A percentile compares a stretch with the other conserved stretches of the same genome.
These are phyloP conservation scores for Sinotaia quadrata DNA, from an alignment of 2,888 invertebrate species.

Conservation along the genomic window DNA sequence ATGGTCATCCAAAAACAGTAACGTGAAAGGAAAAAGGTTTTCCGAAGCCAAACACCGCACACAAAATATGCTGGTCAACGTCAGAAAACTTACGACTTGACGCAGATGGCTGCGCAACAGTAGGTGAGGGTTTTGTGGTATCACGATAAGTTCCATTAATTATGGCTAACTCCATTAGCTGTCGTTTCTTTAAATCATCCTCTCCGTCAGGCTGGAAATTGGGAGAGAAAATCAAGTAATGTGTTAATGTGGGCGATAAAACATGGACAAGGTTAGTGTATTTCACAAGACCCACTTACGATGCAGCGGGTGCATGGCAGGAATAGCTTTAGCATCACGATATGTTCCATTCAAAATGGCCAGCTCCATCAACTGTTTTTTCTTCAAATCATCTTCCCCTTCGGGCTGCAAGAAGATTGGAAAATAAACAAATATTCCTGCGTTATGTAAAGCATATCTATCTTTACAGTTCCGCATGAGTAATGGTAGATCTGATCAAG, in stretches of 20 bases:
- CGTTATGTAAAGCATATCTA: too few relatives aligned
- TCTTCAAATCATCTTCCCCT: constrained; percentile 99
- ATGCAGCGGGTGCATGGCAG: constrained; percentile 44
- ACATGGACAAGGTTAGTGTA: constrained; percentile 4
- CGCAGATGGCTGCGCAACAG: constrained; percentile 50
- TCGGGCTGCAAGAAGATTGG: constrained; percentile 84
- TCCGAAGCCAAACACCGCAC: constrained; percentile 29
- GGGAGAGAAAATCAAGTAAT: background rate
- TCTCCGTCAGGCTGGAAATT: constrained; percentile 93
- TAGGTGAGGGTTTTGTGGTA: constrained; percentile 60
- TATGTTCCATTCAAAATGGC: constrained; percentile 99
- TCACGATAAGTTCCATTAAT: constrained; percentile 96
- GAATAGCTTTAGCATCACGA: constrained; percentile 78
- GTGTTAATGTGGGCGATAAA: constrained; percentile 6
- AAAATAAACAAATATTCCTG: too few relatives aligned
- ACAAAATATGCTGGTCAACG: constrained; percentile 23
- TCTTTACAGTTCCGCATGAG: too few relatives aligned
- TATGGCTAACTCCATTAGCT: constrained; percentile 99
- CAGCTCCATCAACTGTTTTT: constrained; percentile 99
- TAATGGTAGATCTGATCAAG: too few relatives aligned
- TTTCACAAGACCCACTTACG: constrained; percentile 51
- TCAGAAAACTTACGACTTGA: constrained; percentile 62
- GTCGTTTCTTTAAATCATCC: constrained; percentile 99
- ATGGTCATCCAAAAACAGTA: constrained; percentile 20
- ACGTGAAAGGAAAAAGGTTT: constrained; percentile 18